These are phyloP conservation scores for Theristus sp. DNA, from an alignment of 2,888 invertebrate species.

Conservation along the genomic window DNA sequence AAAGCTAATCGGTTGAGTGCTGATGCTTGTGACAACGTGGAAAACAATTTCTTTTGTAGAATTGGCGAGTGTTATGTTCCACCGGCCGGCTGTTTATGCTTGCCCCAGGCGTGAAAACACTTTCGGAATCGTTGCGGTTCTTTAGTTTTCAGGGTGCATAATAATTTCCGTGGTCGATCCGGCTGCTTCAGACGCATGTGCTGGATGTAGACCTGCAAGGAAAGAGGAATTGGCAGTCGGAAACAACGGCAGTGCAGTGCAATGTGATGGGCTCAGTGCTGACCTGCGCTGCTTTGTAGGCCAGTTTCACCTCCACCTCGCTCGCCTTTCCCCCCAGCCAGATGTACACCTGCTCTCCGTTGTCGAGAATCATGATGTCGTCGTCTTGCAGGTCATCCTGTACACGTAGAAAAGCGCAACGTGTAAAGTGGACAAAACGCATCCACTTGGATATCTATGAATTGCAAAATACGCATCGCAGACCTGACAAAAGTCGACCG, in stretches of 20 bases:
- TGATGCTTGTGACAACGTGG: no score
- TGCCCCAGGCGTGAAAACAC: slow-evolving; percentile 97
- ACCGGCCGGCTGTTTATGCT: slow-evolving; percentile 37
- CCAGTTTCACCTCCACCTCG: slow-evolving; percentile 94
- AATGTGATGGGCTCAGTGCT: slow-evolving; percentile 9
- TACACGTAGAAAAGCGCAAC: no score
- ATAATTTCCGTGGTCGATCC: slow-evolving; percentile 67
- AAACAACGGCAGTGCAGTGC: background rate
- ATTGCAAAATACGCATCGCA: no score
- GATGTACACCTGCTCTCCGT: slow-evolving; percentile 86
- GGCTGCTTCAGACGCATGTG: slow-evolving; percentile 87
- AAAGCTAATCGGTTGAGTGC: no score
- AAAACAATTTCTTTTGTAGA: no score
- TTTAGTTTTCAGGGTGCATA: slow-evolving; percentile 82
- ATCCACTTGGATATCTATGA: no score
- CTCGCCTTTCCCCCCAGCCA: slow-evolving; percentile 93
- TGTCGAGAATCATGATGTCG: slow-evolving; percentile 97
- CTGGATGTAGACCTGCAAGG: slow-evolving; percentile 74
- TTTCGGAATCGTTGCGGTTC: slow-evolving; percentile 84
- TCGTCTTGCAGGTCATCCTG: slow-evolving; percentile 96
- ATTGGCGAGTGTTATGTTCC: no score
- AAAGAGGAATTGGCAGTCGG: background rate
- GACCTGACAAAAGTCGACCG: slow-evolving; percentile 88
- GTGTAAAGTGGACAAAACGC: no score
- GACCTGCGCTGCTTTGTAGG: slow-evolving; percentile 93